These are phyloP conservation scores for Acleris laterana DNA, from an alignment of 2,888 invertebrate genomes.

Conservation along the genomic window DNA sequence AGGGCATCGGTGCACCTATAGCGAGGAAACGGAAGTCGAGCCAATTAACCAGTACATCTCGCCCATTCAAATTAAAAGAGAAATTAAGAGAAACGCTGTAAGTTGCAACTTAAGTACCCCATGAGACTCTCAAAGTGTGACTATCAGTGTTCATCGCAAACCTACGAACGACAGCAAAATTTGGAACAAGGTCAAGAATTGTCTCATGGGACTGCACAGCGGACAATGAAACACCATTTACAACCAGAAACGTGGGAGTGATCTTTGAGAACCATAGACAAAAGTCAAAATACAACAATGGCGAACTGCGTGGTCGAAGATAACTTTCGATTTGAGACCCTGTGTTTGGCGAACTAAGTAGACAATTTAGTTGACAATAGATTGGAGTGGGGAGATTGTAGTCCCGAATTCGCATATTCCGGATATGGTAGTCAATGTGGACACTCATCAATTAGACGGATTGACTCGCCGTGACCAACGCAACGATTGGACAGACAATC, in stretches of 20 bases:
- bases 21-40: slow-evolving; percentile 30
- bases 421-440: slow-evolving; percentile 51
- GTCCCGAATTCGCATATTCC: slow-evolving; percentile 51
- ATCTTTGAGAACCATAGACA: slow-evolving; percentile 65
- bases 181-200: slow-evolving; percentile 78
- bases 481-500: slow-evolving; percentile 40
- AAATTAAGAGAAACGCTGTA: slow-evolving; percentile 32
- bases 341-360: slow-evolving; percentile 30
- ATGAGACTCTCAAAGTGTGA: slow-evolving; percentile 33
- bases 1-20: slow-evolving; percentile 33
- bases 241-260: slow-evolving; percentile 69
- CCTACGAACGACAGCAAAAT: slow-evolving; percentile 57
- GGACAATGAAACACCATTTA: slow-evolving; percentile 72
- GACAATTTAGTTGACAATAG: slow-evolving; percentile 21
- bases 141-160: slow-evolving; percentile 38
- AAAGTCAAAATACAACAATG: slow-evolving; percentile 55
- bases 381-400: slow-evolving; percentile 42
- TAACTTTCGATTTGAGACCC: slow-evolving; percentile 30
- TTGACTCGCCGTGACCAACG: slow-evolving; percentile 51
- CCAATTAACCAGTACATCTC: slow-evolving; percentile 35
- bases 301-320: slow-evolving; percentile 43
- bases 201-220: slow-evolving; percentile 65
- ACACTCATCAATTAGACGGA: slow-evolving; percentile 52
- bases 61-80: slow-evolving; percentile 32
- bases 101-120: slow-evolving; percentile 17